Base-by-base conservation (phyloP, 2,888 invertebrate species). In the Xestia xanthographa region DNA sequence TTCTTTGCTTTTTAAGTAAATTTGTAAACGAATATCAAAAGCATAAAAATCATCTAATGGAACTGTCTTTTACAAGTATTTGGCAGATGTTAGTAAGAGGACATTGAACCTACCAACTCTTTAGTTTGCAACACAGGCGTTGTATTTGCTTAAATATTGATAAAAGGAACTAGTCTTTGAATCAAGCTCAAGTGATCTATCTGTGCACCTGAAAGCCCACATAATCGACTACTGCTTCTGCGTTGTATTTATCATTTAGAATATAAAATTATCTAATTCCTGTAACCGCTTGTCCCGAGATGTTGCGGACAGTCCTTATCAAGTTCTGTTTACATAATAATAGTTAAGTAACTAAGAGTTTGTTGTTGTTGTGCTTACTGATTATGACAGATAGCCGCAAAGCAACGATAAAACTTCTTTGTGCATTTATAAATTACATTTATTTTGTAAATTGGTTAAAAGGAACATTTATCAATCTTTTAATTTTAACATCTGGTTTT, bases 321-420 rank as follows among this genome's bases (percentile, higher is more conserved):
- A 56, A 77, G 2, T 43, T 60, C n/a, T 60, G 41, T 75, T 68
- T 68, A 68, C 20, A 68, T 65, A 68, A 58, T 48, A 45, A n/a
- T 56, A 41, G 60, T 66, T 60, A 66, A 53, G 20, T 53, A 77
- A 56, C 20, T 29, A 12, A 34, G 58, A n/a, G 20, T 63, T 68
- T 56, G 45, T 68, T 77, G 22, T 56, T 68, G 14, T 56, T 68
- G 43, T 67, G 26, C 11, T 56, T 38, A 29, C 77, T 67, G 62
- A 43, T 20, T 78, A 12, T 41, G 78, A 77, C 68, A 68, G 45
- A 63, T 78, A 17, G 34, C 43, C 14, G 48, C n/a, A 38, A 8
- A 67, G 34, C 20, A 9, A 73, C 22, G 5, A 14, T 22, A 53
- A 29, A 43, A 29, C 48, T 29, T 22, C 29, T 43, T 17, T 6